A percentile compares a stretch with the other conserved stretches of the same genome.
Conservation (phyloP, 2,888 invertebrate genomes). For the Epsilonema sp. region DNA sequence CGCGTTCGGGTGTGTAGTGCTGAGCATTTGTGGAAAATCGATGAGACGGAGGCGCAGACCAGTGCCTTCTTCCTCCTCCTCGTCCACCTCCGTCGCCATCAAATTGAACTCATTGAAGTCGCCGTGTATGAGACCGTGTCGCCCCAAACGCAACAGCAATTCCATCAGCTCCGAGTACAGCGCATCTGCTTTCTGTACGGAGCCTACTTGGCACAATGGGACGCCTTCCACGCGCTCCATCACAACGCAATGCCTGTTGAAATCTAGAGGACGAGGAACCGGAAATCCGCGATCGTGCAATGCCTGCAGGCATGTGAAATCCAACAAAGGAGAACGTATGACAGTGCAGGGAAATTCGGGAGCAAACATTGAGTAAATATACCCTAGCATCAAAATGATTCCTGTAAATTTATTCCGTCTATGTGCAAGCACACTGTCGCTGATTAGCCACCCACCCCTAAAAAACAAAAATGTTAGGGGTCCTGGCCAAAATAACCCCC, state of each 20-base stretch:
- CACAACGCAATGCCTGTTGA: constrained; percentile 75
- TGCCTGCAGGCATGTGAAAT: constrained; percentile 36
- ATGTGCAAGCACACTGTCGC: too few species aligned
- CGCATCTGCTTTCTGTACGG: constrained; percentile 15
- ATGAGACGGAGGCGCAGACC: constrained; percentile 65
- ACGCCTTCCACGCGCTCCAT: constrained; percentile 64
- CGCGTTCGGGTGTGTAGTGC: constrained; percentile 74
- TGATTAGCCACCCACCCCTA: too few species aligned
- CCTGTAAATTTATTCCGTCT: too few species aligned
- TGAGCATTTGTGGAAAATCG: constrained; percentile 98
- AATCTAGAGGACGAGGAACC: constrained; percentile 80
- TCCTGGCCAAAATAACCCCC: too few species aligned
- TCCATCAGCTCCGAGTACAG: constrained; percentile 58
- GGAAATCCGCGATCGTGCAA: constrained; percentile 71
- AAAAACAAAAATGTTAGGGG: too few species aligned
- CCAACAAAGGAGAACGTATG: too few species aligned
- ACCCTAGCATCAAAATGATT: too few species aligned
- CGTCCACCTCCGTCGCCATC: constrained; percentile 39
- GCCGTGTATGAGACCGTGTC: constrained; percentile 88
- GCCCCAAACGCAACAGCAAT: constrained; percentile 65
- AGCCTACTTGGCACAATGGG: constrained; percentile 28
- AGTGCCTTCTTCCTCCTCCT: constrained; percentile 30
- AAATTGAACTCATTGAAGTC: constrained; percentile 99
- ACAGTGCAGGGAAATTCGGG: too few species aligned
- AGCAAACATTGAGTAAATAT: too few species aligned